Base-by-base conservation (phyloP, 2,113 vertebrate species). In the Porphyrio hochstetteri region DNA sequence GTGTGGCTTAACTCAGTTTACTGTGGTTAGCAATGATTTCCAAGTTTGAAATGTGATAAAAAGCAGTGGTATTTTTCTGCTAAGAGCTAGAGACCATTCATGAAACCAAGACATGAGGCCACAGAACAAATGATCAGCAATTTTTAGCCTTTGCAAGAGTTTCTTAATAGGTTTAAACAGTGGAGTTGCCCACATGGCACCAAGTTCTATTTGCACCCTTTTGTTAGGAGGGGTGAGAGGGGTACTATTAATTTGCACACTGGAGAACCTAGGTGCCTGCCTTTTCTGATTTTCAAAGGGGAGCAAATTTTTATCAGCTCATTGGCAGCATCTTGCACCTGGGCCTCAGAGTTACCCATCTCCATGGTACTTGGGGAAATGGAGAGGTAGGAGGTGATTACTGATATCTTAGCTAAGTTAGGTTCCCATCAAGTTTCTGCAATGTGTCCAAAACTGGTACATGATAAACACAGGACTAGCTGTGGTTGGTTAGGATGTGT, bases 291-390 rank as follows among this genome's bases (percentile, higher is more conserved):
- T 74, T 82, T 75, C 36, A 67, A 31, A 61, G 29, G 57, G 7
- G 2, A 67, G 6, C 3, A 28, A 35, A 12, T 46, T 81, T 65
- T 50, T 52, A 13, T 53, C 21, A 74, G 16, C 28, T 67, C 13
- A 19, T 11, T 11, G 11, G 19, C 11, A 46, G 8, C 6, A 60
- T 7, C 19, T 81, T 28, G 7, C 27, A 27, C 11, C 40, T 61
- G 5, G 35, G 38, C 11, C 23, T 68, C 27, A 60, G 35, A 17
- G 4, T 0, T 1, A 56, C 50, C 17, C 7, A 61, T 3, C 5
- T 74, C 28, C 15, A 21, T 17, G 17, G 3, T 59, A 36, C 5
- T 50, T 10, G 18, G 24, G 16, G 40, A 69, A 83, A 59, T 1
- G 13, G 25, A 81, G 33, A 75, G 4, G 17, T 21, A 61, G 13